A percentile compares a stretch with the other conserved stretches of the same genome.
phyloP scores from a whole-genome alignment of 2,888 invertebrate genomes.

The Leptinotarsa tumamoca region DNA sequence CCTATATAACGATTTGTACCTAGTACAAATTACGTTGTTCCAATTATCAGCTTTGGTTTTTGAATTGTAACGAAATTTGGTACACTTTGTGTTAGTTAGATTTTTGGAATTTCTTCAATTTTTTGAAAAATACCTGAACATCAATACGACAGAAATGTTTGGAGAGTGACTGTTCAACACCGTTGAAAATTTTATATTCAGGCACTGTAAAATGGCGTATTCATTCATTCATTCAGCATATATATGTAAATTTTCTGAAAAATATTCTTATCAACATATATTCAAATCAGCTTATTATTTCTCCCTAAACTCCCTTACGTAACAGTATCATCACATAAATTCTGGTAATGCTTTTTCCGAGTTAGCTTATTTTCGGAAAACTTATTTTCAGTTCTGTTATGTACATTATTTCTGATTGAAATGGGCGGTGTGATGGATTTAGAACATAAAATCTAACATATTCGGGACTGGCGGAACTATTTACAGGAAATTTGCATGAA shows the following conservation, averaged over 20 bases:
- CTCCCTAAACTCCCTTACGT: constrained; percentile 42
- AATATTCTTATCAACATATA: constrained; percentile 55
- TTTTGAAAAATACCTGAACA: neutral
- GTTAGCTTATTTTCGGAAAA: constrained; percentile 28
- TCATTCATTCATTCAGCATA: constrained; percentile 50
- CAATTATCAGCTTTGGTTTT: too few relatives aligned
- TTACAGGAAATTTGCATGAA: constrained; percentile 13
- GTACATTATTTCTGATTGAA: constrained; percentile 35
- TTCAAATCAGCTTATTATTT: constrained; percentile 53
- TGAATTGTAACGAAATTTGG: too few relatives aligned
- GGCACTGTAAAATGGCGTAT: constrained; percentile 30
- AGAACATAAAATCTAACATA: constrained; percentile 10
- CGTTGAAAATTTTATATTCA: constrained; percentile 1
- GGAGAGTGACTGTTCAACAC: neutral
- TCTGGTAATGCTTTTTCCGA: constrained; percentile 10
- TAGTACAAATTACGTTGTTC: too few relatives aligned
- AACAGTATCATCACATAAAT: constrained; percentile 39
- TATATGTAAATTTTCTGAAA: constrained; percentile 52
- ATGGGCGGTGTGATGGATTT: constrained; percentile 27
- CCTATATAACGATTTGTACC: too few relatives aligned
- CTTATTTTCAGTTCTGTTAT: constrained; percentile 32
- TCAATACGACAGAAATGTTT: neutral
- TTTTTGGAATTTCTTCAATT: neutral
- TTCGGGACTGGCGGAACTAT: neutral
- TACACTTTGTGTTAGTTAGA: too few relatives aligned